A percentile compares a stretch with the other conserved stretches of the same genome.
These are phyloP conservation scores for Pollimyrus isidori DNA, from an alignment of 2,113 vertebrate species.

Conservation along the genomic window DNA sequence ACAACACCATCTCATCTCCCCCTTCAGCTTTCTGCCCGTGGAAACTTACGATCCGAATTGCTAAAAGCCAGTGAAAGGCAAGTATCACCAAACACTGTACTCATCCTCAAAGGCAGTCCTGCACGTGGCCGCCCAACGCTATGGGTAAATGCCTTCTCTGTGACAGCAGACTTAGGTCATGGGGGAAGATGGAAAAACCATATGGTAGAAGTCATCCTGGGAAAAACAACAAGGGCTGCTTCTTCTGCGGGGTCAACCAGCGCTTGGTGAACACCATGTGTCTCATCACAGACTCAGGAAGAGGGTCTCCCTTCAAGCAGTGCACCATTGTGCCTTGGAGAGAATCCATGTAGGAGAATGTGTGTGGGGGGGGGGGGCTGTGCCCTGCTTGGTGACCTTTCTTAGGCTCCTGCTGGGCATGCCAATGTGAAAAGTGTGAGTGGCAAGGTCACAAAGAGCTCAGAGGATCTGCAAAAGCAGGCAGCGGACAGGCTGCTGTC, in stretches of 20 bases:
- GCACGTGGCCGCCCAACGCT: not conserved
- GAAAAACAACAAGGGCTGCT: not conserved
- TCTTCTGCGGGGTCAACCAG: not conserved
- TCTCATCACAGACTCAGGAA: not conserved
- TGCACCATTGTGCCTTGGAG: not conserved
- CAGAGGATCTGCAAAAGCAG: not conserved
- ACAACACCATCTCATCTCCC: not conserved
- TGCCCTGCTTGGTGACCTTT: not conserved
- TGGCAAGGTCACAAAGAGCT: not conserved
- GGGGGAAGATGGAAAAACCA: slow-evolving; percentile 16
- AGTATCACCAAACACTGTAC: not conserved
- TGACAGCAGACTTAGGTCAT: not conserved
- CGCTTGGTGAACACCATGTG: not conserved
- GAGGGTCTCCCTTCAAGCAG: not conserved
- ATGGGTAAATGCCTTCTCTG: not conserved
- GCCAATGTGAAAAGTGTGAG: slow-evolving; percentile 2
- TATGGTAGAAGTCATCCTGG: not conserved
- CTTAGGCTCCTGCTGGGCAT: not conserved
- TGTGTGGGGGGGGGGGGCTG: not conserved
- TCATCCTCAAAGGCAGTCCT: not conserved
- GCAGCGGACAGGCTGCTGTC: not conserved
- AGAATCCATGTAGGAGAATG: not conserved
- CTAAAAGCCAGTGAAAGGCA: not conserved
- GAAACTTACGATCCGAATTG: not conserved
- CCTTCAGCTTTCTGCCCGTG: not conserved